Evolutionary conservation across 2,888 invertebrate species (phyloP).

Genomic region (Pseudococcus viburni): DNA sequence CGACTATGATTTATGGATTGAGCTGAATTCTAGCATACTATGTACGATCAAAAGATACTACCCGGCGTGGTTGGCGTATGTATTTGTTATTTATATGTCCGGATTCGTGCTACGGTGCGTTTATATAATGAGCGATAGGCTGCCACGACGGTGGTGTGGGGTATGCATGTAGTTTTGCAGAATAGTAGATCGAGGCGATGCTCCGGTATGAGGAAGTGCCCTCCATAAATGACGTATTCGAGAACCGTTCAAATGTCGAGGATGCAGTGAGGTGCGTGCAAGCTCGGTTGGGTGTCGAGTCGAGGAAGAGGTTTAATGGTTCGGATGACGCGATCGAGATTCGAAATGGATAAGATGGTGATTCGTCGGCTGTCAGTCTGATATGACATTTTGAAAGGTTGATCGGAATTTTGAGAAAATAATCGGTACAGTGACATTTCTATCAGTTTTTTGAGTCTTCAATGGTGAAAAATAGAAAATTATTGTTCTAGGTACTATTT

Average conservation of each 20-base stretch:
- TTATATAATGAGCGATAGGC: conserved; percentile 13
- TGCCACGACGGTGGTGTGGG: not conserved
- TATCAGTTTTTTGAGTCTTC: no score
- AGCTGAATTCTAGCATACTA: not conserved
- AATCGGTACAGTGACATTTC: no score
- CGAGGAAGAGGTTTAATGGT: not conserved
- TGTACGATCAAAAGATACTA: not conserved
- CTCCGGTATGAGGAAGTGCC: conserved; percentile 17
- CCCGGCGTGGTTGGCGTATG: not conserved
- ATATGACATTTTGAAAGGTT: no score
- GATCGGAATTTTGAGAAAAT: no score
- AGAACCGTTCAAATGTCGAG: conserved; percentile 6
- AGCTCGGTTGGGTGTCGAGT: not conserved
- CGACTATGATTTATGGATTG: conserved; percentile 40
- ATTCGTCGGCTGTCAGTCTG: no score
- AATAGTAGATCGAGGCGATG: not conserved
- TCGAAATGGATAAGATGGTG: no score
- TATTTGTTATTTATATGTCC: not conserved
- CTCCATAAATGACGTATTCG: not conserved
- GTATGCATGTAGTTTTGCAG: not conserved
- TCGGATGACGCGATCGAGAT: no score
- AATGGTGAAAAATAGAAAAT: no score
- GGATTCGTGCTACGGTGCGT: conserved; percentile 39
- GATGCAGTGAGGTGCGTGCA: not conserved
- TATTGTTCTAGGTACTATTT: no score